These are phyloP conservation scores for Phragmatobia fuliginosa DNA, from an alignment of 2,888 invertebrate species.

Conservation along the genomic window DNA sequence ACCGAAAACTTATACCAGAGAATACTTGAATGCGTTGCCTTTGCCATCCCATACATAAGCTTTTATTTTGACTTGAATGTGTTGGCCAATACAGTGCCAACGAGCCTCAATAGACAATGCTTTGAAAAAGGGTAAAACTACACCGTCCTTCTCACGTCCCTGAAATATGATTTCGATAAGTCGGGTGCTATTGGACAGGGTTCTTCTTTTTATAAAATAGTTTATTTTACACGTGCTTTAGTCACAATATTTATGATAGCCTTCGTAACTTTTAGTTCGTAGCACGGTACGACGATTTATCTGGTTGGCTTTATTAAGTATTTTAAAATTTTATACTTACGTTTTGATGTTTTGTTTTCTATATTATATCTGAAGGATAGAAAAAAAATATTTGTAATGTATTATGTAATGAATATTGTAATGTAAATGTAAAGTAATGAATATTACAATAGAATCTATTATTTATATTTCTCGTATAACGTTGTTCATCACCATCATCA, in stretches of 20 bases:
- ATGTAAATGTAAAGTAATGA: too few species aligned
- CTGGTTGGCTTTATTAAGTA: constrained; percentile 31
- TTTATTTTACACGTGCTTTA: constrained; percentile 76
- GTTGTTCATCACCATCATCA: too few species aligned
- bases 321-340: neutral
- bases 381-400: too few species aligned
- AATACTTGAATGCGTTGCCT: constrained; percentile 40
- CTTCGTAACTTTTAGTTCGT: constrained; percentile 49
- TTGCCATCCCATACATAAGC: constrained; percentile 26
- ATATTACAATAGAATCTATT: too few species aligned
- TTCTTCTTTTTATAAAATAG: constrained; percentile 76
- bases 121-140: constrained; percentile 79
- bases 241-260: constrained; percentile 58
- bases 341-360: neutral
- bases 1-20: constrained; percentile 36
- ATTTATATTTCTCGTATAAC: too few species aligned
- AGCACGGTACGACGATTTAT: constrained; percentile 54
- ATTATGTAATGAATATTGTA: too few species aligned
- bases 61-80: constrained; percentile 33
- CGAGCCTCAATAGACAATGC: constrained; percentile 74
- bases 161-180: constrained; percentile 86
- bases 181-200: constrained; percentile 81
- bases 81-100: constrained; percentile 53
- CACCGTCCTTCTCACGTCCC: constrained; percentile 80
- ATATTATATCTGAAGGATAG: neutral